Percentiles rank a stretch among this genome's conserved stretches.
These are phyloP conservation scores for Callospermophilus lateralis DNA, from an alignment of 2,113 vertebrate genomes.

Conservation along the genomic window DNA sequence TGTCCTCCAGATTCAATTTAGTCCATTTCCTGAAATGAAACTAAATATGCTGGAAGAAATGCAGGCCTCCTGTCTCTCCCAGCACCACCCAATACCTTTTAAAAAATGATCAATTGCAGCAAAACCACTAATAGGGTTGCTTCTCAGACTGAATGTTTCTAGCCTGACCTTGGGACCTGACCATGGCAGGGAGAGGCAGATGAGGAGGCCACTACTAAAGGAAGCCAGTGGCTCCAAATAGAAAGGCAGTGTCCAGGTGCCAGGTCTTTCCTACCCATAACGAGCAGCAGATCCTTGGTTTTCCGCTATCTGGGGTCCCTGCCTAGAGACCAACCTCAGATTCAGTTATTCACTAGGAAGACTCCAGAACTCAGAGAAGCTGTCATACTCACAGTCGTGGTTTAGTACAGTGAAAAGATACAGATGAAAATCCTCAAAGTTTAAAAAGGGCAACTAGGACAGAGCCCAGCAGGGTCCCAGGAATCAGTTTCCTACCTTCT, in stretches of 20 bases:
- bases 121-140: not conserved
- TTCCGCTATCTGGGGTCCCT: not conserved
- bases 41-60: not conserved
- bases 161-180: not conserved
- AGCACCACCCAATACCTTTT: not conserved
- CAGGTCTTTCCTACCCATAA: not conserved
- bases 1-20: not conserved
- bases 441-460: not conserved
- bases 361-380: not conserved
- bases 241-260: not conserved
- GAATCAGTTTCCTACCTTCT: not conserved
- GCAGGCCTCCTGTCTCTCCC: not conserved
- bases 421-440: not conserved
- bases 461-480: not conserved
- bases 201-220: too few species aligned
- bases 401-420: not conserved
- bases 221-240: not conserved
- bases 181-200: fast-evolving
- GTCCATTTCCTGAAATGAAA: conserved; percentile 42
- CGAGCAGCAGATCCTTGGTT: not conserved
- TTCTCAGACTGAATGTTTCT: not conserved
- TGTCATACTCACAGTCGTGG: fast-evolving
- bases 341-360: not conserved
- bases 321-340: not conserved
- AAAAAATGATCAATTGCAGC: not conserved